A percentile compares a stretch with the other conserved stretches of the same genome.
These are phyloP conservation scores for Solenopsis fugax DNA, from an alignment of 1,140 invertebrate species.

Conservation along the genomic window DNA sequence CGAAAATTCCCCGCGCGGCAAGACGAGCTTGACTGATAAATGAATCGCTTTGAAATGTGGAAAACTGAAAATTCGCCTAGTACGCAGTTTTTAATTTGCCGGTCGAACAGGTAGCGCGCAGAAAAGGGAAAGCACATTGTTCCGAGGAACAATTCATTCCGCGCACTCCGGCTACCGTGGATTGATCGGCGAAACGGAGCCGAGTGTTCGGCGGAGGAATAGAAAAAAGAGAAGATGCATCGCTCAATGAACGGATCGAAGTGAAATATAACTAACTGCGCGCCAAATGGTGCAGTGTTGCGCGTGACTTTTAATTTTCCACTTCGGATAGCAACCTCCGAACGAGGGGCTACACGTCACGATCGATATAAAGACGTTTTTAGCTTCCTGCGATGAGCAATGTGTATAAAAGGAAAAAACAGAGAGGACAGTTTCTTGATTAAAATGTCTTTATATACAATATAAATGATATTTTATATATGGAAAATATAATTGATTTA, in stretches of 20 bases:
- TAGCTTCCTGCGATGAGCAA: neutral
- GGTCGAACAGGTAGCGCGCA: neutral
- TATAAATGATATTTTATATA: conserved; percentile 26
- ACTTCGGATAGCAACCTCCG: conserved; percentile 42
- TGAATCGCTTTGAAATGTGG: conserved; percentile 30
- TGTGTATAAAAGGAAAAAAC: conserved; percentile 3
- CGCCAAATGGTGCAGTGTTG: conserved; percentile 32
- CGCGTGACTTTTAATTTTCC: conserved; percentile 63
- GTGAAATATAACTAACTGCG: conserved; percentile 55
- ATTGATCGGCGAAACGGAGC: conserved; percentile 38
- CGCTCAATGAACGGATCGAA: conserved; percentile 35
- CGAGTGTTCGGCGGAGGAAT: conserved; percentile 27
- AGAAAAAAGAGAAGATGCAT: conserved; percentile 11
- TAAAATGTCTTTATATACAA: neutral
- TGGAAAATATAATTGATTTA: conserved; percentile 31
- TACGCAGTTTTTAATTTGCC: conserved; percentile 53
- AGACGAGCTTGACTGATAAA: conserved; percentile 36
- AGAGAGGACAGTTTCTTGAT: neutral
- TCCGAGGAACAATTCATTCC: conserved; percentile 55
- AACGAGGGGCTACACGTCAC: conserved; percentile 1
- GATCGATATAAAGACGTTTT: conserved; percentile 42
- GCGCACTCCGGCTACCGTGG: neutral
- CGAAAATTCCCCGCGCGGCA: conserved; percentile 19
- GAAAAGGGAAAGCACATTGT: neutral
- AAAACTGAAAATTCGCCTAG: conserved; percentile 16